Percentiles rank a stretch among this genome's conserved stretches.
Conservation (phyloP, 1,140 invertebrate species). For the Tetramorium parvispinum region DNA sequence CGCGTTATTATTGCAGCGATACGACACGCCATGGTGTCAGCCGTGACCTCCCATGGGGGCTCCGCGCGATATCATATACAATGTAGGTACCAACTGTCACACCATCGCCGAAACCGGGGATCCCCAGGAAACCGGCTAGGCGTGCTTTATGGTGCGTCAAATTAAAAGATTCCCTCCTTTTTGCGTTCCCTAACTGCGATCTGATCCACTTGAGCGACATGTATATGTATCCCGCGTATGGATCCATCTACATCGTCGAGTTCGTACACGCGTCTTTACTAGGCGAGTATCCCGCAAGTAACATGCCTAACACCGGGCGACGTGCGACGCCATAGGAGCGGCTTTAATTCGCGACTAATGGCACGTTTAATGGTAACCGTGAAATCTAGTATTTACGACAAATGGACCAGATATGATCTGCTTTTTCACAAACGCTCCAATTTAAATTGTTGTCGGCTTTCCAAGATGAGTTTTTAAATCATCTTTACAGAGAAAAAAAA, state of each 20-base stretch:
- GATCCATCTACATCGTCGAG: constrained; percentile 20
- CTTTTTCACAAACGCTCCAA: constrained; percentile 4
- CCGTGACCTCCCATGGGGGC: constrained; percentile 83
- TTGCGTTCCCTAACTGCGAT: constrained; percentile 81
- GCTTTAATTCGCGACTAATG: constrained; percentile 72
- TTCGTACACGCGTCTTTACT: constrained; percentile 40
- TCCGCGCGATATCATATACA: constrained; percentile 79
- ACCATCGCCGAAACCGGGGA: constrained; percentile 68
- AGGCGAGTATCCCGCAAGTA: constrained; percentile 21
- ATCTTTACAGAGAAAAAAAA: not conserved
- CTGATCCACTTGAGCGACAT: constrained; percentile 73
- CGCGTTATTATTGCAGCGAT: constrained; percentile 86
- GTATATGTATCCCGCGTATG: constrained; percentile 31
- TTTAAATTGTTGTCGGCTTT: not conserved
- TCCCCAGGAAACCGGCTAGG: constrained; percentile 80
- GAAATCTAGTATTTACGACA: constrained; percentile 25
- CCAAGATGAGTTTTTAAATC: not conserved
- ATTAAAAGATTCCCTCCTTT: constrained; percentile 86
- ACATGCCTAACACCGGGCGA: constrained; percentile 12
- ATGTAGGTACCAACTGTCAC: constrained; percentile 83
- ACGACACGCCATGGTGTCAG: constrained; percentile 84
- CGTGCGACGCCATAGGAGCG: constrained; percentile 12
- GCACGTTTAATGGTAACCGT: constrained; percentile 60
- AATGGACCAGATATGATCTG: not conserved
- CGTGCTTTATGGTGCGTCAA: constrained; percentile 86